These are phyloP conservation scores for Suncus etruscus DNA, from an alignment of 2,113 vertebrate genomes.

Conservation along the genomic window DNA sequence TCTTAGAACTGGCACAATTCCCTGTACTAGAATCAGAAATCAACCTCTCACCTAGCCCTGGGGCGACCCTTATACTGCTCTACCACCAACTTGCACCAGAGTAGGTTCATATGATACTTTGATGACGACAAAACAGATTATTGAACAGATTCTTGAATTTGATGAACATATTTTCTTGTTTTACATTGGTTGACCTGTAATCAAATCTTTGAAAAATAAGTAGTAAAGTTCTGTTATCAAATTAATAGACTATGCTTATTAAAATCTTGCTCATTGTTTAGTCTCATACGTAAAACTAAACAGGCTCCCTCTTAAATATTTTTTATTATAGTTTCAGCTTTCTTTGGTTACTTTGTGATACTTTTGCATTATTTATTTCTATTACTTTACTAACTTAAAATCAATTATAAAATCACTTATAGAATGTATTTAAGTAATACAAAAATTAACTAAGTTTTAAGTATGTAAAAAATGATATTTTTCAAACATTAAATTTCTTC, in stretches of 20 bases:
- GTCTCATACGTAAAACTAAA: neutral
- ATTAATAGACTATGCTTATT: neutral
- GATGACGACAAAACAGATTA: no score
- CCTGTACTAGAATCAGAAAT: no score
- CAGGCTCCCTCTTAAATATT: neutral
- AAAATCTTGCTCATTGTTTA: neutral
- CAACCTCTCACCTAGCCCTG: no score
- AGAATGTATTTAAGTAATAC: neutral
- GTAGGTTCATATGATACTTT: no score
- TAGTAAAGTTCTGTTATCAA: neutral
- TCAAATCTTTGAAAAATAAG: conserved; percentile 17
- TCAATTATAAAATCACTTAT: no score
- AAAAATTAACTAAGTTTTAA: neutral
- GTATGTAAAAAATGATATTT: neutral
- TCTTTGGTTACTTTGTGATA: neutral
- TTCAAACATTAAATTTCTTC: neutral
- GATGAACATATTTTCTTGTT: conserved; percentile 16
- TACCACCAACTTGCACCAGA: no score
- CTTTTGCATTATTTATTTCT: neutral
- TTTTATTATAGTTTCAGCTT: neutral
- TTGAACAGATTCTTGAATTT: neutral
- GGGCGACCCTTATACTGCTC: no score
- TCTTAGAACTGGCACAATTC: no score
- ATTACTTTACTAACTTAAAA: neutral
- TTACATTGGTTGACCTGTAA: neutral